These are phyloP conservation scores for Bagarius yarrelli DNA, from an alignment of 2,113 vertebrate species.

Conservation along the genomic window DNA sequence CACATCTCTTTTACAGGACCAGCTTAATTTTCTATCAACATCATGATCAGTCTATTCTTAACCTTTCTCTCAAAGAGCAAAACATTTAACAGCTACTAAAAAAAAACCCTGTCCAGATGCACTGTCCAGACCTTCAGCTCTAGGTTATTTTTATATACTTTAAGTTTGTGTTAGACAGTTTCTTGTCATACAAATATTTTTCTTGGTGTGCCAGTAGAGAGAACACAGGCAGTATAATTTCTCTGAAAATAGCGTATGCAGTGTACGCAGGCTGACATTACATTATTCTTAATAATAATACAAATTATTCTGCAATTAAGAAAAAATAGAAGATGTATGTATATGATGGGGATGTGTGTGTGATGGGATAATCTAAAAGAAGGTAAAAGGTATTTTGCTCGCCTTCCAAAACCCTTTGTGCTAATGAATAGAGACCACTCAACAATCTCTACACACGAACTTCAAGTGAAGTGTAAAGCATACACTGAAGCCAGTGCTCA, in stretches of 20 bases:
- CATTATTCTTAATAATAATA: slow-evolving; percentile 19
- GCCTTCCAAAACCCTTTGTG: slow-evolving; percentile 39
- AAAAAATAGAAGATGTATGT: neutral
- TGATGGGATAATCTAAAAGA: neutral
- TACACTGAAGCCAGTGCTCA: slow-evolving; percentile 26
- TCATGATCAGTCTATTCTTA: neutral
- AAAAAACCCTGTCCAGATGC: no score
- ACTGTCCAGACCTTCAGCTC: neutral
- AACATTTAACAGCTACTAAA: neutral
- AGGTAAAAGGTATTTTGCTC: slow-evolving; percentile 32
- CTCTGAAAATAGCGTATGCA: neutral
- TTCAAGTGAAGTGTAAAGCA: slow-evolving; percentile 44
- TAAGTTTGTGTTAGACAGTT: no score
- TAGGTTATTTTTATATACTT: no score
- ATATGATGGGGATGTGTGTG: neutral
- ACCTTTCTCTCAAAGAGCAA: neutral
- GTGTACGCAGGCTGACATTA: neutral
- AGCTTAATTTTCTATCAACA: neutral
- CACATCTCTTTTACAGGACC: neutral
- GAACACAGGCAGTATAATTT: neutral
- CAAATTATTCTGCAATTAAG: neutral
- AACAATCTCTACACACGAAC: slow-evolving; percentile 29
- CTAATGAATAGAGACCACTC: slow-evolving; percentile 47
- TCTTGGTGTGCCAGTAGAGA: neutral
- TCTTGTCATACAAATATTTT: neutral